Conservation (phyloP, 2,113 vertebrate genomes). For the Nothoprocta pentlandii region DNA sequence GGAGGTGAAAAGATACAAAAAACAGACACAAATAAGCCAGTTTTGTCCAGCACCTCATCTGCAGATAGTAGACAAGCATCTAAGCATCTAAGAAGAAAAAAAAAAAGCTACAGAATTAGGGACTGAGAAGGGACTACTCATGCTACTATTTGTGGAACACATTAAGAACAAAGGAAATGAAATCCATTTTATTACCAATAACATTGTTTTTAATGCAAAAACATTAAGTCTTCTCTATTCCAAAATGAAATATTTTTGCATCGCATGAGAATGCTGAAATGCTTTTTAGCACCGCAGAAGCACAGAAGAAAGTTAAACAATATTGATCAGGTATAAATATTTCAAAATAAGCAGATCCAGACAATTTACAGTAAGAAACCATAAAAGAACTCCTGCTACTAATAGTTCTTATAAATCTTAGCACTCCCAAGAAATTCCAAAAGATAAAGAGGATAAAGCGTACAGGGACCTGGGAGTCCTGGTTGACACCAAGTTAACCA, state of each 20-base stretch:
- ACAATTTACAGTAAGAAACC: background rate
- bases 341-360: background rate
- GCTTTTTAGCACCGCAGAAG: background rate
- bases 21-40: background rate
- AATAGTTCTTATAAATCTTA: background rate
- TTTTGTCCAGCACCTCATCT: background rate
- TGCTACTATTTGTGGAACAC: background rate
- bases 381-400: background rate
- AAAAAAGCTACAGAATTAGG: background rate
- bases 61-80: background rate
- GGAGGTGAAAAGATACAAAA: background rate
- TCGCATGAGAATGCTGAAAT: background rate
- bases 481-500: too few species aligned
- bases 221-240: background rate
- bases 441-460: background rate
- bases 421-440: background rate
- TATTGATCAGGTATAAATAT: background rate
- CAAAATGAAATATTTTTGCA: background rate
- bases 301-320: background rate
- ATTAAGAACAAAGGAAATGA: slow-evolving; percentile 11
- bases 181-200: background rate
- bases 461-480: too few species aligned
- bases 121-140: background rate
- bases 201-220: background rate
- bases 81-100: too few species aligned